Conservation (phyloP, 2,113 vertebrate genomes). For the Tupaia tana region DNA sequence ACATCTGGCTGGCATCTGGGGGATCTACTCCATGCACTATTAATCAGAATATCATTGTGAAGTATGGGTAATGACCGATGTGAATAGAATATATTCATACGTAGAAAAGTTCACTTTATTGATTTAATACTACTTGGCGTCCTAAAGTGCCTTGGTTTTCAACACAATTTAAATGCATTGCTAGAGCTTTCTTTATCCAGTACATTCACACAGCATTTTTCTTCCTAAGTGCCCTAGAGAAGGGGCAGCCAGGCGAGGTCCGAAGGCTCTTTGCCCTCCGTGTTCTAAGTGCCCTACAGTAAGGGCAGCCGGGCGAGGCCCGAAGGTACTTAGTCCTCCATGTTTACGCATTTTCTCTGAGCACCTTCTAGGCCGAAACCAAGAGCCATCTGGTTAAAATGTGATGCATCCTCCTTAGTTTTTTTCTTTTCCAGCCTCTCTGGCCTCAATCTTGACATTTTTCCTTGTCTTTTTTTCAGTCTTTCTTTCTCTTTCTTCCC, state of each 20-base stretch:
- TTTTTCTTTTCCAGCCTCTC: background rate
- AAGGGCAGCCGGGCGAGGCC: slow-evolving; percentile 40
- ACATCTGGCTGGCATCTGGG: slow-evolving; percentile 85
- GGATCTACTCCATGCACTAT: slow-evolving; percentile 75
- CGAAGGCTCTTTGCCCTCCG: slow-evolving; percentile 41
- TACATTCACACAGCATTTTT: slow-evolving; percentile 58
- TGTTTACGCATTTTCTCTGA: background rate
- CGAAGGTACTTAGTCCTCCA: slow-evolving; percentile 47
- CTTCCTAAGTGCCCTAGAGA: slow-evolving; percentile 26
- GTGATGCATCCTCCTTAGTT: too few species aligned
- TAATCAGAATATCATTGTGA: slow-evolving; percentile 84
- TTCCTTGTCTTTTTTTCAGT: background rate
- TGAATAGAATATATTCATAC: slow-evolving; percentile 73
- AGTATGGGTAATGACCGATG: slow-evolving; percentile 71
- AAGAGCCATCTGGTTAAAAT: background rate
- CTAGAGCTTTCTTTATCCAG: slow-evolving; percentile 71
- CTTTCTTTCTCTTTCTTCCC: background rate
- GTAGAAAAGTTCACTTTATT: slow-evolving; percentile 76
- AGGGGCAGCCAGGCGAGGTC: slow-evolving; percentile 41
- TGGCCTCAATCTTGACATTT: background rate
- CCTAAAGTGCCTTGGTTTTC: slow-evolving; percentile 69
- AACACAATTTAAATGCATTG: slow-evolving; percentile 62
- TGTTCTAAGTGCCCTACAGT: slow-evolving; percentile 11
- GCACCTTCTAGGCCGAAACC: background rate
- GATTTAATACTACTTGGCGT: slow-evolving; percentile 63